Conservation (phyloP, 2,113 vertebrate genomes). For the Xiphias gladius region DNA sequence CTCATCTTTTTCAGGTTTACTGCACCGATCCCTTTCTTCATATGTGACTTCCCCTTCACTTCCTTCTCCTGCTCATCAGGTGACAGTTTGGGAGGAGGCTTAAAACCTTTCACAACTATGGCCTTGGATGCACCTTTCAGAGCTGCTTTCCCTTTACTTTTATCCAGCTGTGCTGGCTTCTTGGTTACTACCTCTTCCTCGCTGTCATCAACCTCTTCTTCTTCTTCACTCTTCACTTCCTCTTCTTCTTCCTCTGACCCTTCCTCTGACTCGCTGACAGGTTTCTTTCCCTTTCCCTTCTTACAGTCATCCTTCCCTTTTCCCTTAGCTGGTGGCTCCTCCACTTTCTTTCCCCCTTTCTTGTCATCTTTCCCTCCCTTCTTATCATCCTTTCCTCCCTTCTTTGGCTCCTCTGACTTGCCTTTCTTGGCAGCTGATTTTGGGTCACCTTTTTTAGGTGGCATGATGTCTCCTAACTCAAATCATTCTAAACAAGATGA, state of each 20-base stretch:
- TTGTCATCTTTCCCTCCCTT: conserved; percentile 83
- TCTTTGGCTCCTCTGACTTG: conserved; percentile 79
- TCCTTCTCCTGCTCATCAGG: conserved; percentile 61
- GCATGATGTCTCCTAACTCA: conserved; percentile 79
- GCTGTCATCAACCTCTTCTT: conserved; percentile 74
- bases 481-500: conserved; percentile 75
- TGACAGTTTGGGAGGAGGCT: conserved; percentile 76
- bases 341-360: conserved; percentile 82
- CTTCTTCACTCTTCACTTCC: conserved; percentile 74
- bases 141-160: conserved; percentile 81
- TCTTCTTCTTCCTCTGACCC: conserved; percentile 88
- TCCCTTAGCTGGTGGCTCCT: conserved; percentile 79
- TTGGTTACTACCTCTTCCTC: conserved; percentile 80
- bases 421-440: conserved; percentile 82
- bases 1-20: conserved; percentile 81
- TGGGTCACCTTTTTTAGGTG: conserved; percentile 85
- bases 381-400: conserved; percentile 75
- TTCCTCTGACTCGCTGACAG: conserved; percentile 87
- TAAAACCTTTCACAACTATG: conserved; percentile 83
- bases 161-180: conserved; percentile 73
- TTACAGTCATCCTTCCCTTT: conserved; percentile 86
- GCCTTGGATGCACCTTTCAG: conserved; percentile 85
- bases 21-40: conserved; percentile 72
- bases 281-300: conserved; percentile 89
- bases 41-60: conserved; percentile 50